Conservation (phyloP, 2,113 vertebrate genomes). For the Xiphias gladius region DNA sequence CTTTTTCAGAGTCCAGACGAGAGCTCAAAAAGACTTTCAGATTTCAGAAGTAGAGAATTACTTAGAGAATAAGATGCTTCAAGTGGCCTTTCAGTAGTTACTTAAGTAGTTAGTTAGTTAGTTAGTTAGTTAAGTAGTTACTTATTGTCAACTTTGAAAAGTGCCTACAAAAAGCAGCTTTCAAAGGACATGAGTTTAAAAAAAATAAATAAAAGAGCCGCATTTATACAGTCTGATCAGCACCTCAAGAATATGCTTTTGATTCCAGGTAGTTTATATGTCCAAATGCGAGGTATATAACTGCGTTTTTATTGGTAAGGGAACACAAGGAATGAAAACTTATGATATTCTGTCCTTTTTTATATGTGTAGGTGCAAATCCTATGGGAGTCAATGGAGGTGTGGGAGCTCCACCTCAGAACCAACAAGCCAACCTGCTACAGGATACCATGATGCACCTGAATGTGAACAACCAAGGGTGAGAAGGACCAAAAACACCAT, state of each 20-base stretch:
- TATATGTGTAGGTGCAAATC: constrained; percentile 84
- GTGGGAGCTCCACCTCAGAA: constrained; percentile 87
- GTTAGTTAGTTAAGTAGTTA: too few species aligned
- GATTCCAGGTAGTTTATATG: neutral
- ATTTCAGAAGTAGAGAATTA: neutral
- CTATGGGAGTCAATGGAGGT: constrained; percentile 96
- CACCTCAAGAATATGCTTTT: neutral
- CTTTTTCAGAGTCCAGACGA: neutral
- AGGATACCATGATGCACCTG: constrained; percentile 95
- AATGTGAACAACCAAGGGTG: constrained; percentile 94
- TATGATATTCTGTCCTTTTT: neutral
- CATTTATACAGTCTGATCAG: too few species aligned
- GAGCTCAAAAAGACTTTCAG: neutral
- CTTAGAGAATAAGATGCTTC: neutral
- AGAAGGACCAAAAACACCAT: constrained; percentile 59
- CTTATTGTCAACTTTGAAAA: neutral
- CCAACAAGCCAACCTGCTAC: constrained; percentile 87
- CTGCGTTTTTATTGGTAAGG: neutral
- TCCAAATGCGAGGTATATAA: neutral
- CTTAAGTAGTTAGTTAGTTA: too few species aligned
- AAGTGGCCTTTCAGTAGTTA: neutral
- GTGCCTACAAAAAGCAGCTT: neutral
- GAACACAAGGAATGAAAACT: neutral
- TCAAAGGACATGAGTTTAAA: neutral
- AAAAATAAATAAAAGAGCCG: neutral